Evolutionary conservation across 2,113 vertebrate genomes (phyloP), one percentile per base, ranked within the genome.

Genomic region (Mixornis gularis): DNA sequence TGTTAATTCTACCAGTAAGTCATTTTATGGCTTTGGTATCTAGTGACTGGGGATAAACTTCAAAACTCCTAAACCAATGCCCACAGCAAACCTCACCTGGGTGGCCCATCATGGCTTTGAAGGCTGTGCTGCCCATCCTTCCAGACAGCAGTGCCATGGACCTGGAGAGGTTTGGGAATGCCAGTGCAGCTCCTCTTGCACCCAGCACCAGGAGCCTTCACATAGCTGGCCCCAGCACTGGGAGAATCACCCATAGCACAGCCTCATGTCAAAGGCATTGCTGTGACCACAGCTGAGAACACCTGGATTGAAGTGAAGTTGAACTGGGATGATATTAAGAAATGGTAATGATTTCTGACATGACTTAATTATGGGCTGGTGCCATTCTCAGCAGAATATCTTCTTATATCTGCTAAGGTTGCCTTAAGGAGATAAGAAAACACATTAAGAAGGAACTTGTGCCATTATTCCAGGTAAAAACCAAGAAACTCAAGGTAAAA

Each of bases 361-460:
- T 43, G 15, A 60, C 63, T 85, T 34, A 91, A 55, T 89, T 63
- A 91, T 20, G 22, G n/a, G 18, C 52, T 71, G n/a, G 30, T 81
- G 78, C n/a, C 27, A 30, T 81, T 74, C 62, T 60, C 18, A 41
- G 64, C 76, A 87, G 46, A 91, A 84, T 14, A 8, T 38, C 38
- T 85, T 38, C 38, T 85, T 74, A 63, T 46, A 60, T 92, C 62
- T 55, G 60, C 43, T 92, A 2, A 79, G 91, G 74, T 68, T 94
- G 68, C 62, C 49, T 60, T 60, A 60, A 69, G n/a, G 36, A 81
- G 70, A 58, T 68, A 95, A 79, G 27, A 24, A 89, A 91, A 72
- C 13, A 27, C 56, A 56, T 71, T 70, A 87, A 66, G 32, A 63
- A 49, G 64, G 60, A 81, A 55, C 32, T 40, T 63, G 34, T 66